Percentiles rank a stretch among this genome's conserved stretches.
phyloP scores from a whole-genome alignment of 2,797 vertebrate species.

The Sandelia bainsii region DNA sequence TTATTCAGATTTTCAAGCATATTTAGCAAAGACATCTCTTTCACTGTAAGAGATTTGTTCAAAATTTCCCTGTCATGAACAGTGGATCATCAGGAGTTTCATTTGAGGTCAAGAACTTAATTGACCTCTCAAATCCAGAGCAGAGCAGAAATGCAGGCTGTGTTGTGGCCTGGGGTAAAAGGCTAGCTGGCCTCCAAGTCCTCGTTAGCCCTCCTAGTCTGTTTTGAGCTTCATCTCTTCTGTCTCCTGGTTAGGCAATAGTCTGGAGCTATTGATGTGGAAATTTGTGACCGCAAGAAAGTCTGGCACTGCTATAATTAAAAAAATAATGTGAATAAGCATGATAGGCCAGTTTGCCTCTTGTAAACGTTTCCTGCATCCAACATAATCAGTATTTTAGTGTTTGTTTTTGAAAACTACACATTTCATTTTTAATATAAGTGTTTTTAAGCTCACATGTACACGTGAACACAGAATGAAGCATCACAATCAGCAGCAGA shows the following conservation, averaged over 20 bases:
- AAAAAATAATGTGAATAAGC: slow-evolving; percentile 38
- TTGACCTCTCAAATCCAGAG: slow-evolving; percentile 40
- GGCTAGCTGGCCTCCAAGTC: slow-evolving; percentile 40
- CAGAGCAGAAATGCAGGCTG: slow-evolving; percentile 39
- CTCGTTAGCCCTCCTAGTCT: slow-evolving; percentile 49
- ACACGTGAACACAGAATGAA: background rate
- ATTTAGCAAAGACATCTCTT: slow-evolving; percentile 14
- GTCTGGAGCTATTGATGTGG: slow-evolving; percentile 31
- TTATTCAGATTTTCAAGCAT: slow-evolving; percentile 43
- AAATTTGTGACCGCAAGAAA: slow-evolving; percentile 28
- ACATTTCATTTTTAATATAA: background rate
- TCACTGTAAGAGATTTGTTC: background rate
- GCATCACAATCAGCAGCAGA: background rate
- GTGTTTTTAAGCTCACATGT: slow-evolving; percentile 14
- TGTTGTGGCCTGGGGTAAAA: slow-evolving; percentile 49
- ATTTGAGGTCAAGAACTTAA: slow-evolving; percentile 33
- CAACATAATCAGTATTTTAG: background rate
- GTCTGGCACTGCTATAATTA: slow-evolving; percentile 36
- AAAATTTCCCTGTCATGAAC: background rate
- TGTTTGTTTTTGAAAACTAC: background rate
- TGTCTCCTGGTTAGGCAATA: slow-evolving; percentile 54
- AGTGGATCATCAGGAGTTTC: slow-evolving; percentile 24
- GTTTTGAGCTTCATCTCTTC: slow-evolving; percentile 64
- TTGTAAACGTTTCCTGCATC: slow-evolving; percentile 7
- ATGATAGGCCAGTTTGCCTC: slow-evolving; percentile 14